These are phyloP conservation scores for Notospermus geniculatus DNA, from an alignment of 1,140 invertebrate species.

Conservation along the genomic window DNA sequence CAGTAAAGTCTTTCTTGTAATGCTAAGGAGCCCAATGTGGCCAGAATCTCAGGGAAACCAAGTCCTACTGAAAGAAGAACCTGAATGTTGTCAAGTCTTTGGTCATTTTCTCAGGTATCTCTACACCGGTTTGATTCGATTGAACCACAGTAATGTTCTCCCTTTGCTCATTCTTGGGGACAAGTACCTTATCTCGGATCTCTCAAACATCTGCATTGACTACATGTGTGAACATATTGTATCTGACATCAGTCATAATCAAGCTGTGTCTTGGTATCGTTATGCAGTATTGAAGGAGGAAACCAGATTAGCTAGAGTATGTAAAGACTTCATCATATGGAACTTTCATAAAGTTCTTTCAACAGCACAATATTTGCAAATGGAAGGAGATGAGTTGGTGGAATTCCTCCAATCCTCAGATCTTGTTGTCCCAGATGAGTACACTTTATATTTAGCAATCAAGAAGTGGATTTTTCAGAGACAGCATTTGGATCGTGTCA, in stretches of 20 bases:
- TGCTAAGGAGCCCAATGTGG: conserved; percentile 93
- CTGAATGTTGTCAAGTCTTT: conserved; percentile 79
- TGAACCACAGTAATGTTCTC: conserved; percentile 78
- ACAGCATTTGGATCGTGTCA: conserved; percentile 10
- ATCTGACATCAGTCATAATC: conserved; percentile 74
- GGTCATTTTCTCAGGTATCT: conserved; percentile 88
- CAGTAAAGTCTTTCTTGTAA: conserved; percentile 94
- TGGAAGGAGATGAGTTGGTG: conserved; percentile 78
- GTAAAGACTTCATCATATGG: conserved; percentile 86
- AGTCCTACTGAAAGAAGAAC: conserved; percentile 81
- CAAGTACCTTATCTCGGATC: conserved; percentile 91
- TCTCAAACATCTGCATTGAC: conserved; percentile 75
- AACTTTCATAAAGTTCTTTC: conserved; percentile 82
- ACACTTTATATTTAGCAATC: conserved; percentile 74
- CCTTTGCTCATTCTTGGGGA: conserved; percentile 84
- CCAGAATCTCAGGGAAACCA: conserved; percentile 81
- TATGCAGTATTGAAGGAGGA: conserved; percentile 83
- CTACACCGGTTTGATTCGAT: conserved; percentile 86
- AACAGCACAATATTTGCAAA: conserved; percentile 75
- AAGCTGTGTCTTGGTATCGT: conserved; percentile 85
- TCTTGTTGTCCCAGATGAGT: conserved; percentile 87
- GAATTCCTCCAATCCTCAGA: conserved; percentile 78
- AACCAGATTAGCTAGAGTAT: conserved; percentile 70
- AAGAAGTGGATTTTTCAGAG: conserved; percentile 57
- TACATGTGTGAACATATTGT: conserved; percentile 88